Conservation (phyloP, 2,797 vertebrate species). For the Parauchenoglanis punctatus region DNA sequence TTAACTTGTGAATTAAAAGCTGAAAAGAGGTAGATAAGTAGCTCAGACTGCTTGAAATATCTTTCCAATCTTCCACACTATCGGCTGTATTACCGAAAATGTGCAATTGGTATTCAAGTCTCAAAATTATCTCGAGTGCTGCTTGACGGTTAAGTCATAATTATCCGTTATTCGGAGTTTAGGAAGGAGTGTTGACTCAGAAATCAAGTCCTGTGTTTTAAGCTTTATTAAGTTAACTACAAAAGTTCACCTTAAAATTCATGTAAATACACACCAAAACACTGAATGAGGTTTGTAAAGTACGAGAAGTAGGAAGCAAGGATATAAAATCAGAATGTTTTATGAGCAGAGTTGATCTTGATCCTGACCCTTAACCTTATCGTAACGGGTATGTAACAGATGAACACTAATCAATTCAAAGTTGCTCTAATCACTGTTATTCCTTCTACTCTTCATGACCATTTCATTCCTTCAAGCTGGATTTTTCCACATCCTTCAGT, state of each 20-base stretch:
- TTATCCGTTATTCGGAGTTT: not conserved
- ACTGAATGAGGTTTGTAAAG: not conserved
- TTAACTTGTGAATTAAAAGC: constrained; percentile 14
- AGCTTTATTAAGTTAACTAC: not conserved
- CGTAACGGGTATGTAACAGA: too few species aligned
- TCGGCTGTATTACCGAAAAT: not conserved
- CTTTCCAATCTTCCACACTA: not conserved
- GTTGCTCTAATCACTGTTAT: not conserved
- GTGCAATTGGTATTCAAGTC: not conserved
- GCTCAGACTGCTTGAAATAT: not conserved
- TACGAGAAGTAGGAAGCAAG: not conserved
- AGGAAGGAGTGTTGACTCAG: not conserved
- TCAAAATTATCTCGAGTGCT: not conserved
- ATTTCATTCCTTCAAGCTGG: not conserved
- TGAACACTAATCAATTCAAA: too few species aligned
- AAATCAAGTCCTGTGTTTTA: not conserved
- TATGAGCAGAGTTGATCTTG: not conserved
- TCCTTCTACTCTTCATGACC: not conserved
- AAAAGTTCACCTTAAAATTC: not conserved
- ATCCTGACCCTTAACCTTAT: not conserved
- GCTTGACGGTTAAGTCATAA: not conserved
- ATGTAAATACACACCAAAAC: not conserved
- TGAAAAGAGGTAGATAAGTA: not conserved
- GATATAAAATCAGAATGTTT: not conserved
- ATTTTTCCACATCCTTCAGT: not conserved